phyloP scores from a whole-genome alignment of 2,113 vertebrate species.

The Cephalopholis sonnerati region DNA sequence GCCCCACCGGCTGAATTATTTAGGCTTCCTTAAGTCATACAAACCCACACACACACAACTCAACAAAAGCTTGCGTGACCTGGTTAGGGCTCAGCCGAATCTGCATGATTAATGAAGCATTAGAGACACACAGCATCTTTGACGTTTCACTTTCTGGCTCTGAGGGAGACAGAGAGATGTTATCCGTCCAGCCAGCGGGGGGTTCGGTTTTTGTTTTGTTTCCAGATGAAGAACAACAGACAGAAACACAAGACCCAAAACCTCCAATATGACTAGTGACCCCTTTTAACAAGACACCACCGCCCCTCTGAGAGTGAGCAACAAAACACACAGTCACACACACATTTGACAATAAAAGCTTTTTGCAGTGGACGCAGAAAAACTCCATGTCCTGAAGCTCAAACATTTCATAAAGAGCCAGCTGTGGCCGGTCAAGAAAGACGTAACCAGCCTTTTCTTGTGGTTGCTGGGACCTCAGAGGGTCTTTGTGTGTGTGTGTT shows the following conservation, averaged over 20 bases:
- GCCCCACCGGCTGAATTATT: constrained; percentile 75
- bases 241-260: constrained; percentile 62
- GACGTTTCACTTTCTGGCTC: constrained; percentile 80
- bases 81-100: constrained; percentile 65
- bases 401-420: constrained; percentile 41
- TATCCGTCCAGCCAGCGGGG: constrained; percentile 30
- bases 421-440: constrained; percentile 28
- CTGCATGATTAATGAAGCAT: constrained; percentile 80
- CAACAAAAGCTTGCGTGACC: constrained; percentile 72
- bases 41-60: constrained; percentile 41
- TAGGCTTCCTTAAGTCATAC: constrained; percentile 78
- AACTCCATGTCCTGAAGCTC: neutral
- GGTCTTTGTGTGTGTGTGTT: neutral
- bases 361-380: constrained; percentile 16
- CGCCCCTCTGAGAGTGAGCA: constrained; percentile 26
- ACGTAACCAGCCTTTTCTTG: constrained; percentile 18
- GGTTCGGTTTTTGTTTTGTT: constrained; percentile 27
- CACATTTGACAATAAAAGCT: constrained; percentile 21
- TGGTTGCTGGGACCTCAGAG: neutral
- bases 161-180: constrained; percentile 34
- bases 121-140: constrained; percentile 70
- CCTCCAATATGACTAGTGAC: constrained; percentile 17
- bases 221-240: constrained; percentile 35
- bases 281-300: constrained; percentile 54
- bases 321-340: neutral